Base-by-base conservation (phyloP, 2,113 vertebrate genomes). In the Rhabdornis inornatus region DNA sequence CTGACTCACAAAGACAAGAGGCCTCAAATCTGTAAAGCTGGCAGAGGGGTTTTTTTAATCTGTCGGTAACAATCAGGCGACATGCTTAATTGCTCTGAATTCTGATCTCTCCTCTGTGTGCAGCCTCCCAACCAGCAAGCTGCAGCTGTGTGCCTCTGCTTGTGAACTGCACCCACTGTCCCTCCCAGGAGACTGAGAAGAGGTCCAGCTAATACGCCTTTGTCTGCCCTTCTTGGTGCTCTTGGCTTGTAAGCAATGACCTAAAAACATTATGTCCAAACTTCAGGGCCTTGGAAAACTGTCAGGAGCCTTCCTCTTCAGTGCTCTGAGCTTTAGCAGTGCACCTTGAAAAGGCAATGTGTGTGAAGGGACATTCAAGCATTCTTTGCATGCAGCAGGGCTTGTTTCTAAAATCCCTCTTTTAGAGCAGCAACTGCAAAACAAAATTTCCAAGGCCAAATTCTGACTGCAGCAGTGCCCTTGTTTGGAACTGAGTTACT, bases 91-190 rank as follows among this genome's bases (percentile, higher is more conserved):
- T 22, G 28, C 72, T 89, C 86, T 66, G 87, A 77, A 77, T 74
- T 71, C 89, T 87, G 83, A 70, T 44, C 22, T 15, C 71, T 96
- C 53, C 84, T 83, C 45, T 70, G 7, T 66, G 88, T 70, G 80
- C 65, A 84, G 83, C 75, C 76, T 91, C 56, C 82, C 17, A 2
- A 61, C 65, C 53, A 66, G 40, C 71, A 60, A 84, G 53, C 81
- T 17, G 63, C 96, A 97, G 96, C 95, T 95, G 87, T 65, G 40
- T 4, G 69, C 92, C 77, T 92, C 86, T 45, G 76, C 76, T 72
- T 61, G 35, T 93, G 68, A 96, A 87, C 86, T 39, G 74, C 75
- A 91, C 92, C 91, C 89, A 87, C 94, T 95, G 94, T 96, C 76
- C 88, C 45, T 78, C 90, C 59, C 77, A 90, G 28, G 60, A 88